Evolutionary conservation across 2,888 invertebrate species (phyloP), one percentile per base, ranked within the genome.

Genomic region (Nebria brevicollis): DNA sequence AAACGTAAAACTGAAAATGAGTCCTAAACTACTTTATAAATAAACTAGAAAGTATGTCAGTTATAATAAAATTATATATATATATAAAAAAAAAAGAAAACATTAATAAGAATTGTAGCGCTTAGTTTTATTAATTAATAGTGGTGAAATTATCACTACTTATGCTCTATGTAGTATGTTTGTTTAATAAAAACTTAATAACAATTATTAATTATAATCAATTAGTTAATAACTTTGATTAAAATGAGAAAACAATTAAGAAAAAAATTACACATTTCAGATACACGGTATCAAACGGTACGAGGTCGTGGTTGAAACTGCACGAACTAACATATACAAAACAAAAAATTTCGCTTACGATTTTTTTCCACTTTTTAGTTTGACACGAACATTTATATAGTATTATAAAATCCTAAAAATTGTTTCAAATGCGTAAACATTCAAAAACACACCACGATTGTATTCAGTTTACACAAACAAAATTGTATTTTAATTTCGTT

Each of bases 221-320:
- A 43, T 73, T 78, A 54, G 54, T 54, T 25, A 68, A 20, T 68
- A 20, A 25, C 7, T 20, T 75, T 75, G 34, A 74, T 73, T 74
- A 74, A 75, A 81, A 76, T 81, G 66, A 72, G 76, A 76, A 81
- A 81, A 81, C 75, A 75, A 79, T 79, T 75, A 74, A 66, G 73
- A 73, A 73, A 70, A 81, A 76, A 81, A 76, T 77, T 81, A 81
- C 81, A 81, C 81, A 75, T 75, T 81, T 81, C 77, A 81, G 81
- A 81, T 81, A 81, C 81, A 81, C 72, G 81, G 81, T 81, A 81
- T 81, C 81, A 73, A 81, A 76, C 77, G 73, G 54, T 77, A 54
- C 65, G 76, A 77, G 81, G 76, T 81, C 81, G 81, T 77, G 81
- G 68, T 72, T 66, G 66, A 65, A 72, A 65, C 8, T 76, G 41